Conservation (phyloP, 2,113 vertebrate species). For the Gymnobelideus leadbeateri region DNA sequence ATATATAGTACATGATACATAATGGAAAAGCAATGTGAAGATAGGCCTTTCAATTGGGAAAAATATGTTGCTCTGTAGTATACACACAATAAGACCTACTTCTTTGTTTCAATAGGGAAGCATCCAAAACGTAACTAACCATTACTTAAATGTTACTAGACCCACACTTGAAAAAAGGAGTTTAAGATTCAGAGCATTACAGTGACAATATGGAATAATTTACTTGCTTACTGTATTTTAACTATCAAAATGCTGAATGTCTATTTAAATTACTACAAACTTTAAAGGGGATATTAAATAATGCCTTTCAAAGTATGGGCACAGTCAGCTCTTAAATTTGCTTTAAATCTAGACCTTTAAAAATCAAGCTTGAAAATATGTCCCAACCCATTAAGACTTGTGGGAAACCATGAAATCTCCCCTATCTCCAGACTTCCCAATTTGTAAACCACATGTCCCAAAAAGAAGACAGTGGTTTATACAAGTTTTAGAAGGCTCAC, state of each 20-base stretch:
- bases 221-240: background rate
- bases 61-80: background rate
- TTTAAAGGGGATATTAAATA: background rate
- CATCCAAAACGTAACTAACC: background rate
- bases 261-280: background rate
- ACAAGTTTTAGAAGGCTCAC: constrained; percentile 14
- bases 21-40: constrained; percentile 12
- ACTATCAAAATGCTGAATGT: background rate
- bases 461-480: constrained; percentile 11
- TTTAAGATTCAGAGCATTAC: background rate
- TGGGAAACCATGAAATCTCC: constrained; percentile 41
- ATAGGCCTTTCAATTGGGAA: background rate
- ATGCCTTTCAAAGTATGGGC: constrained; percentile 20
- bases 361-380: background rate
- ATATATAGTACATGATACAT: background rate
- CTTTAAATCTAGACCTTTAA: background rate
- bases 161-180: background rate
- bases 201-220: background rate
- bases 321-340: constrained; percentile 25
- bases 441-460: constrained; percentile 29
- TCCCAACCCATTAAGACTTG: constrained; percentile 39
- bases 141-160: background rate
- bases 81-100: background rate
- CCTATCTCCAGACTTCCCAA: background rate
- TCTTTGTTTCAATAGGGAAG: background rate